These are phyloP conservation scores for Halocaridina rubra DNA, from an alignment of 2,888 invertebrate genomes.

Conservation along the genomic window DNA sequence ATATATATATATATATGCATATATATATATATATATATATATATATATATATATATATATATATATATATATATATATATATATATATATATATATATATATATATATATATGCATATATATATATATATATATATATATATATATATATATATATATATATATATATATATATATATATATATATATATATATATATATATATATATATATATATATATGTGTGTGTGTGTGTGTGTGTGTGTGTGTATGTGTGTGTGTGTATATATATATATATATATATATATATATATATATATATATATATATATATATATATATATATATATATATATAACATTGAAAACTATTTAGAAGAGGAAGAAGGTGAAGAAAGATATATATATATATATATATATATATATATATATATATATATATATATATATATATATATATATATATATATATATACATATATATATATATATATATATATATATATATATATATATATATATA, in stretches of 20 bases:
- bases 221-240: neutral
- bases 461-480: neutral
- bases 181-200: neutral
- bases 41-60: neutral
- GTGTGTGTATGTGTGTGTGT: neutral
- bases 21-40: neutral
- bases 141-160: neutral
- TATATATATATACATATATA: neutral
- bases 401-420: neutral
- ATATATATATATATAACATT: neutral
- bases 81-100: neutral
- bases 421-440: neutral
- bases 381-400: neutral
- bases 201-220: neutral
- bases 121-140: constrained; percentile 10
- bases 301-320: neutral
- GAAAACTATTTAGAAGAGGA: neutral
- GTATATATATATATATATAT: neutral
- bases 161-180: neutral
- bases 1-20: constrained; percentile 3
- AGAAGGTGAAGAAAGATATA: neutral
- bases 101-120: neutral
- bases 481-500: neutral
- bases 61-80: neutral
- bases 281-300: neutral